Base-by-base conservation (phyloP, 37 sponge, comb jelly and placozoan genomes). In the Geodia barretti region DNA sequence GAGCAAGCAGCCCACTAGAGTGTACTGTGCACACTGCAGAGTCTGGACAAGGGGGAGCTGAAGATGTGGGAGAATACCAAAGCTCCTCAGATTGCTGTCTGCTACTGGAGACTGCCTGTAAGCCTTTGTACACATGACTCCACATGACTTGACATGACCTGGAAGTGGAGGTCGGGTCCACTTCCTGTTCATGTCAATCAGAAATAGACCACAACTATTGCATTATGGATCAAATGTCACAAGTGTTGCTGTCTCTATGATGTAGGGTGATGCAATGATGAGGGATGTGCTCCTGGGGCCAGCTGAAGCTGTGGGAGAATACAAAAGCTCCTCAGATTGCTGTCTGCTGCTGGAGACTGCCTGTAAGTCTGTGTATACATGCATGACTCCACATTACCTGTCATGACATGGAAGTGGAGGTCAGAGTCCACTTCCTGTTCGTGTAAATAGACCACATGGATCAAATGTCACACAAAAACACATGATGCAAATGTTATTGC, bases 211-310 rank as follows among this genome's bases (percentile, higher is more conserved):
- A n/a, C n/a, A n/a, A n/a, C n/a, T n/a, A n/a, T n/a, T n/a, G n/a
- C n/a, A n/a, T n/a, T n/a, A n/a, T n/a, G n/a, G n/a, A n/a, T n/a
- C n/a, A n/a, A n/a, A n/a, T n/a, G n/a, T n/a, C n/a, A n/a, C n/a
- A n/a, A n/a, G n/a, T n/a, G n/a, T n/a, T n/a, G n/a, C n/a, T n/a
- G n/a, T 25, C 19, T 33, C 41, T 2, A 19, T 62, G 30, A 40
- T 67, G 7, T 69, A 92, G 93, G 85, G 86, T 3, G 91, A 64
- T 62, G 94, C 96, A 31, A 92, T 84, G 93, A 95, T 95, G 96
- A 72, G 94, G 62, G 96, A 95, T 89, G 96, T 95, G 38, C 83
- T 95, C 62, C 60, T 41, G 47, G 14, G 94, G 94, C 2, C 21
- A 82, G 2, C 76, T 95, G 42, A 85, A 85, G 64, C 74, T 90